Conservation (phyloP, 2,797 vertebrate genomes). For the Alca torda region DNA sequence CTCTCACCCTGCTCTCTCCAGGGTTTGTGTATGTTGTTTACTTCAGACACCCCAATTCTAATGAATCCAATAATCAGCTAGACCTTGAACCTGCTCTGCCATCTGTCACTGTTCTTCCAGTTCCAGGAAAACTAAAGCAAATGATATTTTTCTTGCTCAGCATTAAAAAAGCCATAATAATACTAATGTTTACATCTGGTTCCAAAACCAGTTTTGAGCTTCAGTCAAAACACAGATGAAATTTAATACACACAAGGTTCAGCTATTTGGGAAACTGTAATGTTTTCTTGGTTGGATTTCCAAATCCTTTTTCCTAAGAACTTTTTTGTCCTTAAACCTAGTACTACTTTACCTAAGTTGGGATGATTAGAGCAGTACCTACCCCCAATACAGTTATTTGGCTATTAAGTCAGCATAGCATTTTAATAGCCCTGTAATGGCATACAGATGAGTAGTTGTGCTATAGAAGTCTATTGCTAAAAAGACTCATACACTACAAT, state of each 20-base stretch:
- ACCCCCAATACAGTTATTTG: neutral
- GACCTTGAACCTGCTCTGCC: conserved; percentile 41
- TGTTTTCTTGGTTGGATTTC: conserved; percentile 2
- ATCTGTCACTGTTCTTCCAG: conserved; percentile 24
- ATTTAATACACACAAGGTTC: conserved; percentile 25
- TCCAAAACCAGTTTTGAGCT: conserved; percentile 44
- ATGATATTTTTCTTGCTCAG: conserved; percentile 32
- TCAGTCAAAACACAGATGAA: conserved; percentile 45
- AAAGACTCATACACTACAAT: neutral
- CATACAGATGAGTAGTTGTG: neutral
- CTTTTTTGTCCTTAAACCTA: neutral
- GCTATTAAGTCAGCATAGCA: neutral
- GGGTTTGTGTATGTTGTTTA: neutral
- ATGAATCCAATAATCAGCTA: conserved; percentile 38
- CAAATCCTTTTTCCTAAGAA: neutral
- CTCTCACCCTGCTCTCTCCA: neutral
- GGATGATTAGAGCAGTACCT: neutral
- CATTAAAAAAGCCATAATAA: conserved; percentile 48
- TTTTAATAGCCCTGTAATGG: neutral
- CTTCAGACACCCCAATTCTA: conserved; percentile 12
- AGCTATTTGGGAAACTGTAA: neutral
- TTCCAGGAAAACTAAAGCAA: conserved; percentile 52
- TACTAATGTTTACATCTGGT: conserved; percentile 33
- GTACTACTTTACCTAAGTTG: neutral
- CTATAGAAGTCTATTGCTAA: neutral